These are phyloP conservation scores for Saccopteryx leptura DNA, from an alignment of 2,113 vertebrate species.

Conservation along the genomic window DNA sequence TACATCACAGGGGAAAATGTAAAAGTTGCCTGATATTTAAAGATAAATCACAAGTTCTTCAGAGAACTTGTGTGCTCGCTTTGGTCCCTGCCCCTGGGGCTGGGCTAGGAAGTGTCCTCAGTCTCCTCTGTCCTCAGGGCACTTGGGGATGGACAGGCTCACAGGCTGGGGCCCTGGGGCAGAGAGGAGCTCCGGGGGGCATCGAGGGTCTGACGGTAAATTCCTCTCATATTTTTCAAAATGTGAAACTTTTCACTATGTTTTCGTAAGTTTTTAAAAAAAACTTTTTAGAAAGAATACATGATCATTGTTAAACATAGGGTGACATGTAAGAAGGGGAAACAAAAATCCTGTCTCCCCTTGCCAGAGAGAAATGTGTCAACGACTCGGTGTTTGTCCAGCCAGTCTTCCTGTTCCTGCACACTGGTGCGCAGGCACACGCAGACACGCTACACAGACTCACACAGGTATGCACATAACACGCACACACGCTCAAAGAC, in stretches of 20 bases:
- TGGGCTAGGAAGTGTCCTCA: background rate
- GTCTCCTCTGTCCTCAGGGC: background rate
- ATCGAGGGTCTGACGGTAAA: background rate
- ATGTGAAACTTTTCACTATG: constrained; percentile 12
- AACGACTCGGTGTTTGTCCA: background rate
- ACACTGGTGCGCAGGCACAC: background rate
- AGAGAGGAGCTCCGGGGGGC: background rate
- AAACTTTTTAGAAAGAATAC: background rate
- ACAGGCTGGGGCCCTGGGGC: background rate
- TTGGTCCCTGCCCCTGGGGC: background rate
- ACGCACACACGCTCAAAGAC: background rate
- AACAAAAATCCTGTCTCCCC: background rate
- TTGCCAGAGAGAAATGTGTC: background rate
- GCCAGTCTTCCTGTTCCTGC: background rate
- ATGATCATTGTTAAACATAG: background rate
- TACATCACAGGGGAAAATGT: background rate
- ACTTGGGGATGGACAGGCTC: background rate
- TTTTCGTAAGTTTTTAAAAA: constrained; percentile 36
- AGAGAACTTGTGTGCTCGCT: constrained; percentile 60
- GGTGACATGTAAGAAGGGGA: background rate
- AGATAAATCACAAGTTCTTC: constrained; percentile 70
- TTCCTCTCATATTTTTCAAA: constrained; percentile 53
- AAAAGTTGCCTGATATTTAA: constrained; percentile 60
- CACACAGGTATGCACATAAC: background rate
- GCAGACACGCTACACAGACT: background rate